These are phyloP conservation scores for Tetramorium simillimum DNA, from an alignment of 1,140 invertebrate genomes.

Conservation along the genomic window DNA sequence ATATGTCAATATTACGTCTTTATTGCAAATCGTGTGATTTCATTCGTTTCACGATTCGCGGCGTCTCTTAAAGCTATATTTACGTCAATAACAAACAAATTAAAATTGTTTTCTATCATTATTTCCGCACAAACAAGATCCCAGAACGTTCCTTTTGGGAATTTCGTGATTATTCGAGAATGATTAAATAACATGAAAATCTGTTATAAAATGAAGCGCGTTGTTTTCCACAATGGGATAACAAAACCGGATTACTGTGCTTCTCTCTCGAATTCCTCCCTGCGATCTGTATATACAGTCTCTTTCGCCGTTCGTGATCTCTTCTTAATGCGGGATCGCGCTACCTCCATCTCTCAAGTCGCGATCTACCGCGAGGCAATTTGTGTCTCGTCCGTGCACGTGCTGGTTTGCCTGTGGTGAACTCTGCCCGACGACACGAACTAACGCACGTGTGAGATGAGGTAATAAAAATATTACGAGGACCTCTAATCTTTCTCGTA, in stretches of 20 bases:
- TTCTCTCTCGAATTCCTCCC: neutral
- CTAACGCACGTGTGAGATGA: slow-evolving; percentile 67
- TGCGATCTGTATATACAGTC: neutral
- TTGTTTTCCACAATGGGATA: neutral
- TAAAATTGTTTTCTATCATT: neutral
- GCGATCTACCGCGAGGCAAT: slow-evolving; percentile 63
- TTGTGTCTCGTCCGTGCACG: slow-evolving; percentile 50
- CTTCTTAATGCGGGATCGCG: slow-evolving; percentile 39
- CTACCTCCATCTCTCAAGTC: slow-evolving; percentile 21
- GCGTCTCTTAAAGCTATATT: neutral
- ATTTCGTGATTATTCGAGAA: neutral
- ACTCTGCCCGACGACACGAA: slow-evolving; percentile 25
- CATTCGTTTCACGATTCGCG: neutral
- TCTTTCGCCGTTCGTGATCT: neutral
- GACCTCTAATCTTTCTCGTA: slow-evolving; percentile 78
- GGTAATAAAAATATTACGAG: slow-evolving; percentile 80
- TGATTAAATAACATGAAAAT: neutral
- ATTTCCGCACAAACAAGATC: neutral
- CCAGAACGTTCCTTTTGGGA: neutral
- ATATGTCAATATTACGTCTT: slow-evolving; percentile 16
- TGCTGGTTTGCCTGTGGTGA: slow-evolving; percentile 13
- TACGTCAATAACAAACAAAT: neutral
- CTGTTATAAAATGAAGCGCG: neutral
- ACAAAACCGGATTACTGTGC: slow-evolving; percentile 46
- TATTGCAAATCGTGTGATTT: neutral